A percentile compares a stretch with the other conserved stretches of the same genome.
Conservation (phyloP, 2,888 invertebrate species). For the Hypomecis atomaria region DNA sequence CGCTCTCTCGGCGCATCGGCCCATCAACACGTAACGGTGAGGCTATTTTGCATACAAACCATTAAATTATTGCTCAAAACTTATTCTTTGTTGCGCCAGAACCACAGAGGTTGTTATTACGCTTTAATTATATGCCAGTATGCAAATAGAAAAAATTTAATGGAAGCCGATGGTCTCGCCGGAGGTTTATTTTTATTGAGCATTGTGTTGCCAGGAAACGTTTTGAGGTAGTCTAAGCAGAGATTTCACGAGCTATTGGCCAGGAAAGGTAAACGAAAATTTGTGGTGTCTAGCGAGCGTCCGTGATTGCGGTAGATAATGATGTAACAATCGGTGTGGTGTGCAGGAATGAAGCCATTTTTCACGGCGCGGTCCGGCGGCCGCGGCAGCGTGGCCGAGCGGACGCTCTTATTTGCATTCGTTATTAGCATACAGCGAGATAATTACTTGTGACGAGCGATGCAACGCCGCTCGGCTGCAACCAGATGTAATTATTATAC, state of each 20-base stretch:
- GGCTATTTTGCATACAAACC: constrained; percentile 84
- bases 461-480: constrained; percentile 57
- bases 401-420: constrained; percentile 73
- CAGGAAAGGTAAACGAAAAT: constrained; percentile 43
- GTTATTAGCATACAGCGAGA: constrained; percentile 75
- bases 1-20: constrained; percentile 76
- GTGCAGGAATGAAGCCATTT: constrained; percentile 71
- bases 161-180: constrained; percentile 73
- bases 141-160: constrained; percentile 81
- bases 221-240: constrained; percentile 47
- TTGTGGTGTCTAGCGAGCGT: constrained; percentile 34
- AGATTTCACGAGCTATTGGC: constrained; percentile 57
- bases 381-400: constrained; percentile 40
- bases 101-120: constrained; percentile 81
- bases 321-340: constrained; percentile 30
- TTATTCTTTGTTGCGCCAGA: constrained; percentile 83
- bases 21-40: constrained; percentile 82
- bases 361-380: constrained; percentile 56
- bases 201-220: constrained; percentile 62
- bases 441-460: constrained; percentile 77
- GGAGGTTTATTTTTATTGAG: constrained; percentile 69
- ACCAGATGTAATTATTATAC: constrained; percentile 61
- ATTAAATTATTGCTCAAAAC: constrained; percentile 85
- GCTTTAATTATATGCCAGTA: constrained; percentile 80
- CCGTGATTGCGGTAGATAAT: constrained; percentile 36